Conservation (phyloP, 2,888 invertebrate species). For the Eupeodes latifasciatus region DNA sequence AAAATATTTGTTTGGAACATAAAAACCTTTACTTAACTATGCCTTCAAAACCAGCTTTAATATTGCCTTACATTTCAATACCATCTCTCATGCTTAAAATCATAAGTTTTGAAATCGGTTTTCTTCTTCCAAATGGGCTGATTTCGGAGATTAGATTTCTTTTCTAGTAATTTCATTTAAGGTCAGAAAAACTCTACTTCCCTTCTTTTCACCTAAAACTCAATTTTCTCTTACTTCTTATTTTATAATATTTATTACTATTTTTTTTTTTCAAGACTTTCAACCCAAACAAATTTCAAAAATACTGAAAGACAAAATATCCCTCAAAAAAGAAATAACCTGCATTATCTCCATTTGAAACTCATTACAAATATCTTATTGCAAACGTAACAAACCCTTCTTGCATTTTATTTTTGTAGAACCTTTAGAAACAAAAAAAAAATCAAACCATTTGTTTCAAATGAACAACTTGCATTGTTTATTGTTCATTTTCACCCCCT, state of each 20-base stretch:
- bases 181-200: too few species aligned
- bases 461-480: conserved; percentile 36
- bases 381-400: conserved; percentile 3
- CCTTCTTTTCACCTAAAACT: too few species aligned
- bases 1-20: too few species aligned
- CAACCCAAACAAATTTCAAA: background rate
- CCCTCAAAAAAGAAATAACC: background rate
- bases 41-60: too few species aligned
- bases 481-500: conserved; percentile 7
- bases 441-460: conserved; percentile 41
- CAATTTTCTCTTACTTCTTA: too few species aligned
- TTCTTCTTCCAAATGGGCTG: too few species aligned
- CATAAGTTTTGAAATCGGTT: too few species aligned
- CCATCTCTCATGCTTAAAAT: too few species aligned
- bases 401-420: background rate
- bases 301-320: background rate
- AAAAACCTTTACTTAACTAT: too few species aligned
- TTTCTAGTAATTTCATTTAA: too few species aligned
- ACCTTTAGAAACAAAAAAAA: background rate
- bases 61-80: too few species aligned
- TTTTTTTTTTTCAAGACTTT: background rate
- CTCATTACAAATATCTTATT: background rate
- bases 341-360: conserved; percentile 8
- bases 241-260: background rate
- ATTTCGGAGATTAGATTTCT: too few species aligned